phyloP scores from a whole-genome alignment of 2,797 vertebrate species.

The Gila robusta region DNA sequence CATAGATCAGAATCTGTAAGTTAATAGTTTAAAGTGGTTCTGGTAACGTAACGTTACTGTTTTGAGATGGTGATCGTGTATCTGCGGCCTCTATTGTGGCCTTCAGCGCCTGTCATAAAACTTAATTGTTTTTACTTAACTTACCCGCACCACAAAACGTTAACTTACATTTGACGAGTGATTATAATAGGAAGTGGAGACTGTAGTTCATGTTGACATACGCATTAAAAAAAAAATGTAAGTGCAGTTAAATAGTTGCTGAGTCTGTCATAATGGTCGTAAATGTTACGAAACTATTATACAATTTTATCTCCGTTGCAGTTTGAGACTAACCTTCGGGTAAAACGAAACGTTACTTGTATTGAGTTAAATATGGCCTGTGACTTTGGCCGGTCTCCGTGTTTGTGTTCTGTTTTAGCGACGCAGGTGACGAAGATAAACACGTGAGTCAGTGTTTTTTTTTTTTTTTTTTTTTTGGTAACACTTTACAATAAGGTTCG shows the following conservation, averaged over 20 bases:
- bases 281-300: neutral
- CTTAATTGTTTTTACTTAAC: neutral
- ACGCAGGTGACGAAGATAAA: neutral
- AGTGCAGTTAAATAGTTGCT: neutral
- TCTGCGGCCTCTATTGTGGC: constrained; percentile 17
- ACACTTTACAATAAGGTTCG: too few relatives aligned
- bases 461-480: too few relatives aligned
- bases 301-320: neutral
- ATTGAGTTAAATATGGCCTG: neutral
- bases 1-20: neutral
- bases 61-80: neutral
- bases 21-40: neutral
- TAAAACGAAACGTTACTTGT: neutral
- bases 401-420: constrained; percentile 47
- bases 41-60: too few relatives aligned
- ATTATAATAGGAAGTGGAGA: neutral
- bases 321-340: too few relatives aligned
- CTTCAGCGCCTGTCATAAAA: constrained; percentile 17
- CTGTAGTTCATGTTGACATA: neutral
- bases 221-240: neutral
- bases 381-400: constrained; percentile 8
- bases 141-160: neutral
- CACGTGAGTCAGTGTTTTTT: constrained; percentile 24
- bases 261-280: neutral
- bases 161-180: too few relatives aligned